Conservation (phyloP, 2,113 vertebrate genomes). For the Onychostruthus taczanowskii region DNA sequence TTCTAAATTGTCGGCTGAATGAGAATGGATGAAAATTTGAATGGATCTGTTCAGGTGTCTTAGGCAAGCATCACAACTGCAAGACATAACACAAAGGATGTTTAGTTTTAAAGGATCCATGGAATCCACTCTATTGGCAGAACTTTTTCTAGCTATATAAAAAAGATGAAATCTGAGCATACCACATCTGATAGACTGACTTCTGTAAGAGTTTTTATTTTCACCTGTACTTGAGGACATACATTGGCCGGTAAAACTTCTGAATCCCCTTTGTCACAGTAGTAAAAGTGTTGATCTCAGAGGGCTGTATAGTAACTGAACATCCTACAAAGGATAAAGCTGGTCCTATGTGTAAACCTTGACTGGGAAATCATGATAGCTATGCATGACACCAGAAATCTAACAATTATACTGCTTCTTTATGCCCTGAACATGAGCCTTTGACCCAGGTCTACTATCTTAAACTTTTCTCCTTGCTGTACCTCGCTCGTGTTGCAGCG, state of each 20-base stretch:
- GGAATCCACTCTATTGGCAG: background rate
- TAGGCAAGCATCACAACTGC: background rate
- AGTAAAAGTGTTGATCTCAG: background rate
- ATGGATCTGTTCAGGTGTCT: background rate
- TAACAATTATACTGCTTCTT: background rate
- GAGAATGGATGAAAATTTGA: background rate
- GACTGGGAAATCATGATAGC: background rate
- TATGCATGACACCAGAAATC: background rate
- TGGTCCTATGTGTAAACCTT: background rate
- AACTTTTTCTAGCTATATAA: background rate
- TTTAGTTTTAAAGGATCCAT: background rate
- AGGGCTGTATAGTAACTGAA: background rate
- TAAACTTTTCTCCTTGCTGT: background rate
- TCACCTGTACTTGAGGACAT: rapidly evolving
- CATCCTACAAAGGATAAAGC: background rate
- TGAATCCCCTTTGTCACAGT: rapidly evolving
- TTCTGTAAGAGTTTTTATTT: background rate
- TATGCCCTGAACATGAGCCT: background rate
- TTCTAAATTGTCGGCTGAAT: background rate
- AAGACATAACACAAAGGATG: background rate
- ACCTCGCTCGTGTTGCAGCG: background rate
- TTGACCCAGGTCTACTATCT: background rate
- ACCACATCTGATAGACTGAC: background rate
- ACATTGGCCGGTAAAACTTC: background rate
- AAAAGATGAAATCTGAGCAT: background rate